Evolutionary conservation across 2,888 invertebrate genomes (phyloP).

Genomic region (Scaptomyza flava): DNA sequence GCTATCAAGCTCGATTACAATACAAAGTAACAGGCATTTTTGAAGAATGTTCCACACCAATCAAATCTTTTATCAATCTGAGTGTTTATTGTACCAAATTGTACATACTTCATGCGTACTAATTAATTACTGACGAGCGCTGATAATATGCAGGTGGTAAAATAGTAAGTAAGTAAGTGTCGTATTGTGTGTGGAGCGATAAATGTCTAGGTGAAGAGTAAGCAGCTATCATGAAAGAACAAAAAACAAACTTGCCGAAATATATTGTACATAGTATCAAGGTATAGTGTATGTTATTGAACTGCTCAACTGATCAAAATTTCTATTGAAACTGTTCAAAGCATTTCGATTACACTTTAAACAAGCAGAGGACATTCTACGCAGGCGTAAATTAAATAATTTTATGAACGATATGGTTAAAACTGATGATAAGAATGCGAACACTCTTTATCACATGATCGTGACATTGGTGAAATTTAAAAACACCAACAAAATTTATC

Average conservation of each 20-base stretch:
- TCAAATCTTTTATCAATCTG: conserved; percentile 30
- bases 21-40: not conserved
- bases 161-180: conserved; percentile 19
- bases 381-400: too few relatives aligned
- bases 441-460: too few relatives aligned
- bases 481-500: too few relatives aligned
- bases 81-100: conserved; percentile 8
- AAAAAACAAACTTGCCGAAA: conserved; percentile 56
- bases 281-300: conserved; percentile 42
- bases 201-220: conserved; percentile 20
- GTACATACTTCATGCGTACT: conserved; percentile 29
- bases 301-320: conserved; percentile 50
- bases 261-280: not conserved
- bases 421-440: too few relatives aligned
- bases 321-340: conserved; percentile 36
- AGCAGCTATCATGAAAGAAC: conserved; percentile 31
- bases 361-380: not conserved
- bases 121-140: conserved; percentile 49
- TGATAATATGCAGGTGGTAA: conserved; percentile 57
- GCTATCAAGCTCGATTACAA: not conserved
- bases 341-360: conserved; percentile 13
- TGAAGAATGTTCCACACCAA: not conserved
- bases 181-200: conserved; percentile 9
- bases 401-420: too few relatives aligned
- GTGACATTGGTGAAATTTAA: too few relatives aligned